Base-by-base conservation (phyloP, 2,797 vertebrate genomes). In the Glyptemys insculpta region DNA sequence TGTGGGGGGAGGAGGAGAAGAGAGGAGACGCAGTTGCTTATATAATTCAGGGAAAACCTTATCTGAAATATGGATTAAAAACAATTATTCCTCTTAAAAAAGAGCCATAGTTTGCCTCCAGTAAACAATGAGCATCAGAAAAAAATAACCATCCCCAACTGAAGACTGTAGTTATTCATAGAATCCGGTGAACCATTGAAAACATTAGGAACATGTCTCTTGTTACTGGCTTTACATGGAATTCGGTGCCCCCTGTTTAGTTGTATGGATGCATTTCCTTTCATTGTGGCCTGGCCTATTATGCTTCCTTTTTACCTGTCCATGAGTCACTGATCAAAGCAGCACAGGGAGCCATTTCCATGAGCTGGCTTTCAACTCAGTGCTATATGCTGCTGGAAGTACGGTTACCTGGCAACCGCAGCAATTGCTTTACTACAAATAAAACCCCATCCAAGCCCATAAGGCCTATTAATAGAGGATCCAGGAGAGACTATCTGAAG, bases 401-500 rank as follows among this genome's bases (percentile, higher is more conserved):
- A 57, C 21, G 54, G 95, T 98, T 96, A 97, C 96, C 92, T 96
- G 95, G 95, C 96, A 97, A 97, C 97, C 91, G 68, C 19, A 81
- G 87, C 62, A 87, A 79, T 91, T 91, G n/a, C 29, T 84, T 62
- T 86, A 91, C 76, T 84, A 87, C 47, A 93, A 80, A 90, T 37
- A 83, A 88, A 85, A 83, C 72, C 62, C 81, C 87, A 12, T 47
- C 82, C 72, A 49, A 91, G 74, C 88, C 89, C 89, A 81, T 80
- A 93, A 83, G 78, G 34, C 80, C 92, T 93, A 90, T 93, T 90
- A 83, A 90, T 86, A 86, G 86, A 59, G 14, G 52, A 25, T 82
- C 21, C 52, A 79, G 74, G 85, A 93, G 68, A 89, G 83, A 54
- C 57, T 68, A 72, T 86, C 68, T 49, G 44, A 89, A 59, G 37